Evolutionary conservation across 2,113 vertebrate species (phyloP).

Genomic region (Rhynchomys soricoides): DNA sequence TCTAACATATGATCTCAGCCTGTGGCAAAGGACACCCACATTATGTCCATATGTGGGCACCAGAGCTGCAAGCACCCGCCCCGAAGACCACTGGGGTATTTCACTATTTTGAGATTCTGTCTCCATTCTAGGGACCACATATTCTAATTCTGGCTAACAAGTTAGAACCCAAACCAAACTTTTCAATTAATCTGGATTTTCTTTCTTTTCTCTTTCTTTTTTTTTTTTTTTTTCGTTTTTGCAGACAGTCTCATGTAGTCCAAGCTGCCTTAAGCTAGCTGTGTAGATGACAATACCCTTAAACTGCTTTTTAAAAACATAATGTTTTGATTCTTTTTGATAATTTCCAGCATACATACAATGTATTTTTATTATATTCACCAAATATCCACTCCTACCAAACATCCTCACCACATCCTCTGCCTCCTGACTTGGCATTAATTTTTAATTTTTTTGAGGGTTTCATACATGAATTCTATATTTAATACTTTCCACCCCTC

Average conservation of each 20-base stretch:
- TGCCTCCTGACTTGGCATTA: not conserved
- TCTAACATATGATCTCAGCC: not conserved
- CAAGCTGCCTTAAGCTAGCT: not conserved
- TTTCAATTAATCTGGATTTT: not conserved
- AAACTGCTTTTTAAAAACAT: not conserved
- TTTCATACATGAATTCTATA: not conserved
- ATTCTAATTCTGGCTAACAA: constrained; percentile 12
- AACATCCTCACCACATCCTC: not conserved
- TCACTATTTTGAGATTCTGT: not conserved
- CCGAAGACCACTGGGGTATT: not conserved
- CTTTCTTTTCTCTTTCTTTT: no score
- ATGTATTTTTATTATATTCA: not conserved
- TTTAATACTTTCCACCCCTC: not conserved
- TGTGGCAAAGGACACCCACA: not conserved
- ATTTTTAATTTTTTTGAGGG: not conserved
- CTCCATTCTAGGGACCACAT: not conserved
- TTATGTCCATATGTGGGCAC: not conserved
- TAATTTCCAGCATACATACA: no score
- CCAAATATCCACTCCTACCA: not conserved
- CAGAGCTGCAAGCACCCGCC: not conserved
- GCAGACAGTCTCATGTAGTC: not conserved
- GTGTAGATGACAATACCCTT: not conserved
- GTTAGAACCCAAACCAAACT: not conserved
- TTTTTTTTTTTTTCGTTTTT: not conserved
- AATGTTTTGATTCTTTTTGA: not conserved